These are phyloP conservation scores for Nerophis lumbriciformis DNA, from an alignment of 2,113 vertebrate species.

Conservation along the genomic window DNA sequence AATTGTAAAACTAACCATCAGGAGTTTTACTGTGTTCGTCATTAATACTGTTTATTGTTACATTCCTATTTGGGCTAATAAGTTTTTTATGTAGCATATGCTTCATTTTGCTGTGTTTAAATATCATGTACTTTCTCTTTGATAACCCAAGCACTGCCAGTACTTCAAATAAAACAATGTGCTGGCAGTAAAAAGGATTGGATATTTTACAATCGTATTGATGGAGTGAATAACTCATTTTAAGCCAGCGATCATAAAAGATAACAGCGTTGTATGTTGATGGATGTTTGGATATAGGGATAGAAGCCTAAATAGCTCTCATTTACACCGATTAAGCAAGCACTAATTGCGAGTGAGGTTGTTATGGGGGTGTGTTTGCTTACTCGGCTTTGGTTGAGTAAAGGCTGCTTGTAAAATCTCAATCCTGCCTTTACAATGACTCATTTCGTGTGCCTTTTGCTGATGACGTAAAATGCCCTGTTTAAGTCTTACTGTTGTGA, in stretches of 20 bases:
- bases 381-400: slow-evolving; percentile 7
- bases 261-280: background rate
- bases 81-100: background rate
- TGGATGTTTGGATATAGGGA: slow-evolving; percentile 2
- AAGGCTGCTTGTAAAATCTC: slow-evolving; percentile 3
- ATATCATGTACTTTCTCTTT: background rate
- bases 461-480: slow-evolving; percentile 20
- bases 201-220: background rate
- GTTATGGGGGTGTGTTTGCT: background rate
- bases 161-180: background rate
- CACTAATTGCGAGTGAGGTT: slow-evolving; percentile 11
- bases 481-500: slow-evolving; percentile 9
- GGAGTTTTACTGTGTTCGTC: too few relatives aligned
- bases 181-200: background rate
- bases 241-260: background rate
- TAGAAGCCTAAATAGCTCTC: slow-evolving; percentile 2
- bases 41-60: too few relatives aligned
- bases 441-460: slow-evolving; percentile 9
- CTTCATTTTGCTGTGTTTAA: background rate
- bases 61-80: background rate
- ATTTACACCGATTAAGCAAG: slow-evolving; percentile 10
- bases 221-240: background rate
- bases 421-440: slow-evolving; percentile 1
- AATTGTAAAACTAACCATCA: too few relatives aligned
- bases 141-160: background rate